Conservation (phyloP, 1,140 invertebrate species). For the Bombus picipes region DNA sequence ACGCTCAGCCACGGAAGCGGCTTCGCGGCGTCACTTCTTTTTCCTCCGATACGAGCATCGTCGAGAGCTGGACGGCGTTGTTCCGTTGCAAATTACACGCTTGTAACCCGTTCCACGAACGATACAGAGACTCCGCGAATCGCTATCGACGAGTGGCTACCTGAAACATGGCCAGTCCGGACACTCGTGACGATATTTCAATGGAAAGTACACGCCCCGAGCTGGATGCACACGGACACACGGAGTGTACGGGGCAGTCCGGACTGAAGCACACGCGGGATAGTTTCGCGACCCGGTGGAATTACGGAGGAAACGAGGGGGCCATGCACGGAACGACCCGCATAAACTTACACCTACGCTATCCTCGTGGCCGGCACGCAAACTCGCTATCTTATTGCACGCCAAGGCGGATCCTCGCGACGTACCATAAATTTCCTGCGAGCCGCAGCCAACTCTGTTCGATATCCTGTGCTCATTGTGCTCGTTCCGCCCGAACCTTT, state of each 20-base stretch:
- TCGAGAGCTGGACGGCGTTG: neutral
- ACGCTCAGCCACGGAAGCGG: neutral
- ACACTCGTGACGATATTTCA: constrained; percentile 45
- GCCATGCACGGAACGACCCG: constrained; percentile 5
- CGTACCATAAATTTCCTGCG: constrained; percentile 51
- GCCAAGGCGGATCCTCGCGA: constrained; percentile 26
- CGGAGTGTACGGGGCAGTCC: neutral
- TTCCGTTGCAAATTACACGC: constrained; percentile 1
- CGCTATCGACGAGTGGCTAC: constrained; percentile 14
- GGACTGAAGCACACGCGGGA: neutral
- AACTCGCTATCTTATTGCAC: constrained; percentile 61
- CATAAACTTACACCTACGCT: constrained; percentile 56
- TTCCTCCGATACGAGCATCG: neutral
- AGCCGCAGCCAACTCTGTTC: constrained; percentile 23
- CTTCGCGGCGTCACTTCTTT: neutral
- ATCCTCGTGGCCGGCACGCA: constrained; percentile 34
- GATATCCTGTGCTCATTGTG: constrained; percentile 42
- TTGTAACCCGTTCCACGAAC: neutral
- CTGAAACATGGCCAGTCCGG: constrained; percentile 18
- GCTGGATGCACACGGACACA: neutral
- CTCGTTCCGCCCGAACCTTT: neutral
- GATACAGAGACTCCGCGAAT: too few relatives aligned
- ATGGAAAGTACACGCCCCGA: neutral
- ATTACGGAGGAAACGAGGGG: constrained; percentile 43
- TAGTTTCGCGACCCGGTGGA: constrained; percentile 35